Evolutionary conservation across 1,140 invertebrate species (phyloP).

Genomic region (Sesamia nonagrioides): DNA sequence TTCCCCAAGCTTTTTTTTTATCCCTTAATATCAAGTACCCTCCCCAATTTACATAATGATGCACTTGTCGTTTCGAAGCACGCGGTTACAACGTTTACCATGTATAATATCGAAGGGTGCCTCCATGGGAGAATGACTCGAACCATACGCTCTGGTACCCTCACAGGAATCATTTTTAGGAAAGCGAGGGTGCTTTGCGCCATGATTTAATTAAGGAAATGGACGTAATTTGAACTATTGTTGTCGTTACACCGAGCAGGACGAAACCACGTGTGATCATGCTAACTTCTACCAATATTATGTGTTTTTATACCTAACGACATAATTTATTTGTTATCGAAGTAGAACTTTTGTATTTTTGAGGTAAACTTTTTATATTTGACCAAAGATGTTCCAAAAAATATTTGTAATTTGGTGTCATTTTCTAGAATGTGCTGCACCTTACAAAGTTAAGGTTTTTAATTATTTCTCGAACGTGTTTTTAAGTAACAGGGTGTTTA

Average conservation of each 20-base stretch:
- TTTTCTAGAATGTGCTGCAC: too few relatives aligned
- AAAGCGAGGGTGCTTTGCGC: constrained; percentile 32
- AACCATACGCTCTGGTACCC: constrained; percentile 33
- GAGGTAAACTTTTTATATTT: background rate
- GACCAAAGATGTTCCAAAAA: background rate
- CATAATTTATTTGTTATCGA: background rate
- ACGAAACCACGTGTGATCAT: constrained; percentile 32
- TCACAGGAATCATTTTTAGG: constrained; percentile 28
- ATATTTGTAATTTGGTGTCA: background rate
- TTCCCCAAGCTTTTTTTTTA: background rate
- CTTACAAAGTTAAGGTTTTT: background rate
- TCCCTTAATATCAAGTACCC: background rate
- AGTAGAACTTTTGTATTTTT: background rate
- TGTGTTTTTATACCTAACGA: background rate
- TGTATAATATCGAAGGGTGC: constrained; percentile 43
- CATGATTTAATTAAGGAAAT: constrained; percentile 47
- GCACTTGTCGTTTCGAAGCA: constrained; percentile 18
- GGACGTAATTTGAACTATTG: constrained; percentile 31
- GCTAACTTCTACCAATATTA: background rate
- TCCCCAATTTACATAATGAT: constrained; percentile 1
- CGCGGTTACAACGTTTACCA: constrained; percentile 42
- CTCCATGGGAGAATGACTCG: constrained; percentile 44
- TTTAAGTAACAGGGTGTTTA: constrained; percentile 9
- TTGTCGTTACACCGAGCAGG: constrained; percentile 13
- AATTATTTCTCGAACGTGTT: background rate